These are phyloP conservation scores for Thelaira solivaga DNA, from an alignment of 2,888 invertebrate species.

Conservation along the genomic window DNA sequence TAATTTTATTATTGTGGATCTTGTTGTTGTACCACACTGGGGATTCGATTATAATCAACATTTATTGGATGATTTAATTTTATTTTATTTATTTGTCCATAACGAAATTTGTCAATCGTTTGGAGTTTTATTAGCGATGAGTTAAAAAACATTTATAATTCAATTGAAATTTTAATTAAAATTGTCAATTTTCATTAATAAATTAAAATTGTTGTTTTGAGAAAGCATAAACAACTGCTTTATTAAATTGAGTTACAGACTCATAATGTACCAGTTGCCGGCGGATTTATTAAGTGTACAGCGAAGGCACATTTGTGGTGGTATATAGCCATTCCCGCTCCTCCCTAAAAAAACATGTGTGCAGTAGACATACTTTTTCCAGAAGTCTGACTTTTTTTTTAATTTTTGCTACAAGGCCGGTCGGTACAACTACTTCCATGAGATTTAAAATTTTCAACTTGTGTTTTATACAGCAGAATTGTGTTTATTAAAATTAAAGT, in stretches of 20 bases:
- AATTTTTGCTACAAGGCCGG: too few relatives aligned
- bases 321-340: too few relatives aligned
- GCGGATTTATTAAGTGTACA: too few relatives aligned
- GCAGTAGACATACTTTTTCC: too few relatives aligned
- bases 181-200: constrained; percentile 61
- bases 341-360: too few relatives aligned
- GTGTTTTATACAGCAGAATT: too few relatives aligned
- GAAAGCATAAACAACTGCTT: background rate
- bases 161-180: constrained; percentile 60
- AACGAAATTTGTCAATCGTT: constrained; percentile 63
- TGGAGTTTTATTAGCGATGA: constrained; percentile 14
- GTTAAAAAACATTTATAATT: constrained; percentile 49
- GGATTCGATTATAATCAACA: constrained; percentile 60
- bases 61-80: constrained; percentile 58
- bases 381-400: too few relatives aligned
- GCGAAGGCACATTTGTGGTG: too few relatives aligned
- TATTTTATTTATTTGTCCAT: constrained; percentile 64
- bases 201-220: constrained; percentile 21
- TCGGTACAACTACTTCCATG: too few relatives aligned
- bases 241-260: background rate
- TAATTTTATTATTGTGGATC: constrained; percentile 31
- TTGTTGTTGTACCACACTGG: constrained; percentile 36
- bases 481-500: too few relatives aligned
- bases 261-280: too few relatives aligned
- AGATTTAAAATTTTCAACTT: too few relatives aligned